Base-by-base conservation (phyloP, 2,888 invertebrate species). In the Phengaris alcon region DNA sequence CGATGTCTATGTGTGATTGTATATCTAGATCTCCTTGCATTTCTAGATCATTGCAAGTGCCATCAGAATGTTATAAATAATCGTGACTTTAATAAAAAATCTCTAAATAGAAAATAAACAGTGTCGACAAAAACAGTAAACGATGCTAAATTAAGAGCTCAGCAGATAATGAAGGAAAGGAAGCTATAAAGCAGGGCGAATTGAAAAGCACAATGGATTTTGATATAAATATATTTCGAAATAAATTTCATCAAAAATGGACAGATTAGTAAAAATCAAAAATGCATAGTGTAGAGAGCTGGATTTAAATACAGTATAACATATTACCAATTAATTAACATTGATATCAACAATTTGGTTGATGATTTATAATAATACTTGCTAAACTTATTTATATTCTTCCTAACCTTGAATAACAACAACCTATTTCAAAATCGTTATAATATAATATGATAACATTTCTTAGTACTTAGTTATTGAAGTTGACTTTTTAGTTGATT, bases 211-310 rank as follows among this genome's bases (percentile, higher is more conserved):
- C 81, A 85, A 88, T 86, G 88, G 85, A 85, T 86, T 89, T 90
- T 89, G 87, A 85, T 82, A 91, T 89, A 90, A 91, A 90, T 93
- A 92, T 92, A 92, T 92, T 91, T 84, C 82, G 88, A 87, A 89
- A 90, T 86, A 88, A 81, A 88, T 81, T 84, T 87, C 89, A 88
- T 87, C 89, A 88, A 79, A 88, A 88, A 91, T 89, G 91, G 91
- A 93, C 90, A 91, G 88, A 88, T 88, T 79, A 86, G 82, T 88
- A 88, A 87, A 86, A 86, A 87, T 70, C 80, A 83, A 84, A 75
- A 57, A 75, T 87, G 87, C 82, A 84, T 80, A 83, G 69, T 83
- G 81, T 81, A 75, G 81, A 82, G 87, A 90, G 91, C 90, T 89
- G 91, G 89, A 91, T 90, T 90, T 88, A 89, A 91, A 90, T 86